These are phyloP conservation scores for Whitmania pigra DNA, from an alignment of 1,140 invertebrate species.

Conservation along the genomic window DNA sequence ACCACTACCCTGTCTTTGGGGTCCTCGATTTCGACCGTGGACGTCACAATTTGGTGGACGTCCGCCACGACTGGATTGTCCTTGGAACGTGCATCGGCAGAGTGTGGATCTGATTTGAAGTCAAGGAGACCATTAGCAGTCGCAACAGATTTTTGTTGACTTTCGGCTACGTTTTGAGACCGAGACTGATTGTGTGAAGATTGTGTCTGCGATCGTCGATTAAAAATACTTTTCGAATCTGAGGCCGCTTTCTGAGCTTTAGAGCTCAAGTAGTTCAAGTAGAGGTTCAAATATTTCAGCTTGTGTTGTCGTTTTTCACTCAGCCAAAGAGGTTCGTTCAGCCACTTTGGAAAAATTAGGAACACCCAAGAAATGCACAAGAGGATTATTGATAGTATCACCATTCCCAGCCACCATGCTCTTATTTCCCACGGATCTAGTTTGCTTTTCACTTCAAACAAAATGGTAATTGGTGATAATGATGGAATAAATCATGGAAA, in stretches of 20 bases:
- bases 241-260: background rate
- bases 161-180: background rate
- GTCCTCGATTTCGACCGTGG: background rate
- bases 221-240: no score
- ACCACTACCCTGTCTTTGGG: background rate
- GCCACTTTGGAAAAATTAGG: slow-evolving; percentile 15
- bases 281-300: background rate
- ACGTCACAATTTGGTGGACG: background rate
- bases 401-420: slow-evolving; percentile 18
- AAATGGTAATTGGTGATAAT: background rate
- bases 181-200: background rate
- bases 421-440: background rate
- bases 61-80: no score
- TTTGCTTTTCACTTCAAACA: background rate
- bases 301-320: background rate
- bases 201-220: background rate
- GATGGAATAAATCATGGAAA: background rate
- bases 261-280: background rate
- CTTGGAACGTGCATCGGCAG: no score
- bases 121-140: no score
- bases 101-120: no score
- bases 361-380: background rate
- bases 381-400: slow-evolving; percentile 7
- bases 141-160: background rate
- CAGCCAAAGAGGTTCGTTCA: slow-evolving; percentile 12